A percentile compares a stretch with the other conserved stretches of the same genome.
These are phyloP conservation scores for Augiades crinisus DNA, from an alignment of 2,888 invertebrate genomes.

Conservation along the genomic window DNA sequence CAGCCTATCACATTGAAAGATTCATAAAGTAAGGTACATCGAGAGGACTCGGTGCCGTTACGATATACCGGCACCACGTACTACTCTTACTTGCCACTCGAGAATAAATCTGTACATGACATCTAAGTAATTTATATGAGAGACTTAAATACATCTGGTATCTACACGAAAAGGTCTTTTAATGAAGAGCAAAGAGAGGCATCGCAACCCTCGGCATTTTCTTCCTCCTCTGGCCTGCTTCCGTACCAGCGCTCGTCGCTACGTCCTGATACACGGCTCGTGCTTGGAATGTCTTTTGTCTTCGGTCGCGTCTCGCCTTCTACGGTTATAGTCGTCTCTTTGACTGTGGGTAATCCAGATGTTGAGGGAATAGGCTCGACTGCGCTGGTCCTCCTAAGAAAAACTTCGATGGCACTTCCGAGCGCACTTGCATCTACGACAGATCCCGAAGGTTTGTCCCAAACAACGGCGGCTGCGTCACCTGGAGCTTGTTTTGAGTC, in stretches of 20 bases:
- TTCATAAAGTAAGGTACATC: slow-evolving; percentile 68
- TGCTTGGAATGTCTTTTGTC: slow-evolving; percentile 55
- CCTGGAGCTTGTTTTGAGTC: slow-evolving; percentile 82
- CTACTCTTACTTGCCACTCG: slow-evolving; percentile 44
- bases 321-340: slow-evolving; percentile 44
- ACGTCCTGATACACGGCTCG: slow-evolving; percentile 45
- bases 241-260: slow-evolving; percentile 81
- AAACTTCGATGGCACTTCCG: slow-evolving; percentile 92
- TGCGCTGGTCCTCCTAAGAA: slow-evolving; percentile 83
- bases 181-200: slow-evolving; percentile 91
- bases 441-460: slow-evolving; percentile 89
- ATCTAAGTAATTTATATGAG: slow-evolving; percentile 65
- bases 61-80: slow-evolving; percentile 36
- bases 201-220: slow-evolving; percentile 87
- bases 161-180: slow-evolving; percentile 93
- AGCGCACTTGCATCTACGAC: slow-evolving; percentile 90
- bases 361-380: slow-evolving; percentile 66
- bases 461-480: slow-evolving; percentile 83
- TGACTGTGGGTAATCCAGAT: slow-evolving; percentile 44
- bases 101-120: slow-evolving; percentile 59
- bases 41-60: slow-evolving; percentile 34
- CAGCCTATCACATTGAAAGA: slow-evolving; percentile 79
- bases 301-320: slow-evolving; percentile 62
- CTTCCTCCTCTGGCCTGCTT: slow-evolving; percentile 85
- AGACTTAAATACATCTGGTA: slow-evolving; percentile 52